Base-by-base conservation (phyloP, 2,113 vertebrate genomes). In the Amblyopsis rosae region DNA sequence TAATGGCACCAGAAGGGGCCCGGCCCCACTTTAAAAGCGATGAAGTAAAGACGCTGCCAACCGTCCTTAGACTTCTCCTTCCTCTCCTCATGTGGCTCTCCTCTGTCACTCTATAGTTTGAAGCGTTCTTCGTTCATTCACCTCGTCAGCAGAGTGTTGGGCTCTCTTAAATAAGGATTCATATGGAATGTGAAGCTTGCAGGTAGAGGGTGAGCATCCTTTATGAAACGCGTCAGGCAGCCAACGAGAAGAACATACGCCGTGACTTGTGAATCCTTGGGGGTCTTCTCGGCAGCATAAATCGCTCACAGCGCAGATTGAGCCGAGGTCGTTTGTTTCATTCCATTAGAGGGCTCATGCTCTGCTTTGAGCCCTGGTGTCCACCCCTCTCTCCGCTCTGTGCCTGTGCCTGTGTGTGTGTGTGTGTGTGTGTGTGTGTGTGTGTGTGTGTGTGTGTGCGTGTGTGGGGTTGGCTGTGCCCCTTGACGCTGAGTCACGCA, bases 11-110 rank as follows among this genome's bases (percentile, higher is more conserved):
- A 83, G 78, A 73, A 70, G 69, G 53, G 73, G 67, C 80, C 66
- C 84, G 82, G 83, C 83, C 82, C 67, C 64, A 77, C 80, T 83
- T 88, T 80, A 88, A 87, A 90, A 73, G 59, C 64, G 71, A 64
- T 82, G 79, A 58, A 50, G n/a, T 67, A 70, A 76, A 70, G 82
- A 84, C 60, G 59, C 68, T 75, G 61, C 65, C 54, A 77, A 72
- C 2, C 26, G 26, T 26, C 26, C 26, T 26, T 2, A 26, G 26
- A 26, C 26, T 26, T 26, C 60, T 53, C 59, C 67, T 59, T 69
- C 65, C 65, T 73, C 75, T 73, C 72, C 69, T 54, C 69, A 75
- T 74, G 77, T 56, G 33, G 65, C 71, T 67, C 77, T 68, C 62
- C 69, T 68, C 62, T 69, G 73, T 60, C 46, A 51, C 72, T 57